Percentiles rank a stretch among this genome's conserved stretches.
These are phyloP conservation scores for Platypus cylindrus DNA, from an alignment of 2,888 invertebrate genomes.

Conservation along the genomic window DNA sequence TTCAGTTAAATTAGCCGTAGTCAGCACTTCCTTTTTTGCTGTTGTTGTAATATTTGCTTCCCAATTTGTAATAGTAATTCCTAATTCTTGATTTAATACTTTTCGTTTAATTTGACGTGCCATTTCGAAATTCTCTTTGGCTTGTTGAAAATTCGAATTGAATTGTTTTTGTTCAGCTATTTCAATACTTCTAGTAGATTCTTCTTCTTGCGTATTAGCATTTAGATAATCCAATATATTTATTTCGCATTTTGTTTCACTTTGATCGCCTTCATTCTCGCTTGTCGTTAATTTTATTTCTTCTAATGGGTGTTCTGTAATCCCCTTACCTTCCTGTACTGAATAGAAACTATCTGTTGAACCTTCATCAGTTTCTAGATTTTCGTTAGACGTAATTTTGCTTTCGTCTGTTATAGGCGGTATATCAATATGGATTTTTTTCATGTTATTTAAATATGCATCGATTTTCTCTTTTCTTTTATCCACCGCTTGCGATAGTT, in stretches of 20 bases:
- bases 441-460: slow-evolving; percentile 23
- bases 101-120: slow-evolving; percentile 38
- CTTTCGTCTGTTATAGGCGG: slow-evolving; percentile 3
- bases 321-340: slow-evolving; percentile 12
- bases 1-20: slow-evolving; percentile 41
- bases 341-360: slow-evolving; percentile 19
- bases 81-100: slow-evolving; percentile 40
- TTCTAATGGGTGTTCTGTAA: slow-evolving; percentile 1
- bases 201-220: slow-evolving; percentile 36
- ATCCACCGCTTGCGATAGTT: slow-evolving; percentile 46
- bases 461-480: slow-evolving; percentile 34
- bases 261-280: slow-evolving; percentile 23
- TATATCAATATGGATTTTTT: slow-evolving; percentile 17
- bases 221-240: slow-evolving; percentile 44
- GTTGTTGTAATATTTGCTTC: not conserved
- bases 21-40: slow-evolving; percentile 15
- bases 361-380: slow-evolving; percentile 6
- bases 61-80: not conserved
- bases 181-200: slow-evolving; percentile 21
- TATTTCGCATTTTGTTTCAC: no score
- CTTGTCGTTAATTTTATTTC: slow-evolving; percentile 6
- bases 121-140: slow-evolving; percentile 36
- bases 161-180: slow-evolving; percentile 33
- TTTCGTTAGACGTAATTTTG: not conserved
- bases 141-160: slow-evolving; percentile 24